phyloP scores from a whole-genome alignment of 2,888 invertebrate genomes.

The Lamellibrachia columna region DNA sequence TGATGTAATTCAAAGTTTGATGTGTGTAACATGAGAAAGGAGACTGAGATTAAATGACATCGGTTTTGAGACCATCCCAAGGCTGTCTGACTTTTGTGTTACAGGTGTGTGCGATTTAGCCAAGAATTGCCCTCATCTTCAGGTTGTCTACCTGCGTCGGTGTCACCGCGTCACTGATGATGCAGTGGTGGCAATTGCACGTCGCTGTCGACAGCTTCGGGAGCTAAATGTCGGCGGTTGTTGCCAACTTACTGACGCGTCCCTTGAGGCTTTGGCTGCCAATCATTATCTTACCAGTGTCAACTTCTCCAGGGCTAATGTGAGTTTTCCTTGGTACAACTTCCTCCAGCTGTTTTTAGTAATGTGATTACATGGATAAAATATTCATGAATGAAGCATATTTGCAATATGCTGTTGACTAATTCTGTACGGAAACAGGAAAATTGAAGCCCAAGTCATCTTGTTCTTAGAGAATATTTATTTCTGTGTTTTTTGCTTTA shows the following conservation, averaged over 20 bases:
- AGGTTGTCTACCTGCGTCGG: constrained; percentile 56
- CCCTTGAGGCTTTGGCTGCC: background rate
- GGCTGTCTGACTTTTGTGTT: constrained; percentile 13
- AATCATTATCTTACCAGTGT: background rate
- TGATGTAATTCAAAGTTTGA: no score
- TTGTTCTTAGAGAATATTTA: background rate
- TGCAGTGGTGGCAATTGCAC: constrained; percentile 52
- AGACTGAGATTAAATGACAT: no score
- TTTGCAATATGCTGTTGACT: background rate
- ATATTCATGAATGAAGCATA: background rate
- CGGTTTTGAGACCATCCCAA: no score
- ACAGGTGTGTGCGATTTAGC: constrained; percentile 54
- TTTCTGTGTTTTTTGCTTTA: background rate
- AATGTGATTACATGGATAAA: background rate
- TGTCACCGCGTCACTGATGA: constrained; percentile 58
- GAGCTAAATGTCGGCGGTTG: constrained; percentile 61
- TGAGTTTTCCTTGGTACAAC: background rate
- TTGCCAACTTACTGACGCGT: constrained; percentile 44
- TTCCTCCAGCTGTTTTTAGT: background rate
- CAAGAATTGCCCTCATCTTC: constrained; percentile 51
- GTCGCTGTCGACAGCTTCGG: constrained; percentile 52
- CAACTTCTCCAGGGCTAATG: constrained; percentile 3
- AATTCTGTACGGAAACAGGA: background rate
- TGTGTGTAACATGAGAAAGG: no score
- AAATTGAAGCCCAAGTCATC: background rate